Evolutionary conservation across 2,113 vertebrate species (phyloP).

Genomic region (Fregetta grallaria): DNA sequence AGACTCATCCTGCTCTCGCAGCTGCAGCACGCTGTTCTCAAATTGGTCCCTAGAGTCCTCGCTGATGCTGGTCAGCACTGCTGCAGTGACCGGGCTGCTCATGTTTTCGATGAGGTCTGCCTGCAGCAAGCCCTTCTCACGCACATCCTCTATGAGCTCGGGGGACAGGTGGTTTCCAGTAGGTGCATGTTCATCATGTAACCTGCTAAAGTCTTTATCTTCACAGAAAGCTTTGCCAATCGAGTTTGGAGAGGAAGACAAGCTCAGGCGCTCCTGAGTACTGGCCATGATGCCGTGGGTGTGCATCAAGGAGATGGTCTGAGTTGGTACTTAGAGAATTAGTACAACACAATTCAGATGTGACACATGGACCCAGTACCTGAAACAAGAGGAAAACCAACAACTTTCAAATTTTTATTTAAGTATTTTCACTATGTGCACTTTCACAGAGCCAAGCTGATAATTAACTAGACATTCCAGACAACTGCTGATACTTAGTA

Average conservation of each 20-base stretch:
- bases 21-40: constrained; percentile 95
- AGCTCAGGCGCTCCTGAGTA: constrained; percentile 91
- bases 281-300: constrained; percentile 92
- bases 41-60: constrained; percentile 93
- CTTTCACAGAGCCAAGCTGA: not conserved
- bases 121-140: constrained; percentile 70
- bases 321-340: constrained; percentile 51
- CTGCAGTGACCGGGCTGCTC: constrained; percentile 77
- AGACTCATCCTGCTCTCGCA: constrained; percentile 88
- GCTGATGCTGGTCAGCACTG: constrained; percentile 82
- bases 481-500: not conserved
- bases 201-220: constrained; percentile 73
- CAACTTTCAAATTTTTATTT: not conserved
- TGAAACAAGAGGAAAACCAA: constrained; percentile 17
- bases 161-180: constrained; percentile 72
- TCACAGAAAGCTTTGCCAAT: constrained; percentile 85
- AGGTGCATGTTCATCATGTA: constrained; percentile 72
- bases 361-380: constrained; percentile 35
- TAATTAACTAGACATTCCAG: constrained; percentile 48
- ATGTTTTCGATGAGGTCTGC: constrained; percentile 71
- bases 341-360: not conserved
- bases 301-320: constrained; percentile 77
- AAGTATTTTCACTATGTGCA: not conserved
- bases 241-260: constrained; percentile 85
- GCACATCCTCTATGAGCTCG: constrained; percentile 84